These are phyloP conservation scores for Melopsittacus undulatus DNA, from an alignment of 2,797 vertebrate genomes.

Conservation along the genomic window DNA sequence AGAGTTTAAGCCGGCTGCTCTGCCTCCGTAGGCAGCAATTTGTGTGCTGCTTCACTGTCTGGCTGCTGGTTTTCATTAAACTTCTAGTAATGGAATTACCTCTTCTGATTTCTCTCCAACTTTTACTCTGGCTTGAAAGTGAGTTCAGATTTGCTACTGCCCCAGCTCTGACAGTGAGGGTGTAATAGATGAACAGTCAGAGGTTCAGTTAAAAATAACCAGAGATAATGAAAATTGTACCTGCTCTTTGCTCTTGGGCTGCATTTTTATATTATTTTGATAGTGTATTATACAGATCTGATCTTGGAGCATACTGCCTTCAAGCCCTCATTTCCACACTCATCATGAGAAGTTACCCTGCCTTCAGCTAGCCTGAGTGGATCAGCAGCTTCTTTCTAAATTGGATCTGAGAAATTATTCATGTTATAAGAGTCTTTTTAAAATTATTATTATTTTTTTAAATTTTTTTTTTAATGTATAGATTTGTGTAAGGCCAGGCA, in stretches of 20 bases:
- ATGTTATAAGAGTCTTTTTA: not conserved
- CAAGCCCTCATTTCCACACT: constrained; percentile 21
- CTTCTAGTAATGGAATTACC: constrained; percentile 19
- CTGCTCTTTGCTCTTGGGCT: constrained; percentile 17
- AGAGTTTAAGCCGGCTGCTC: not conserved
- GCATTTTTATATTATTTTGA: constrained; percentile 28
- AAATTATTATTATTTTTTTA: rapidly evolving
- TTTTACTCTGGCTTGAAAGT: constrained; percentile 7
- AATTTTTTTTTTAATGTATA: not conserved
- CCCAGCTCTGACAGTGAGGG: not conserved
- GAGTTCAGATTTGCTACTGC: not conserved
- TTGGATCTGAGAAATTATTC: not conserved
- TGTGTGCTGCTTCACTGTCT: not conserved
- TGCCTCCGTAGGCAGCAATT: not conserved
- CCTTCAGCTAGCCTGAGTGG: not conserved
- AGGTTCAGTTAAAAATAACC: not conserved
- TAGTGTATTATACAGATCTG: not conserved
- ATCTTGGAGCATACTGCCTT: not conserved
- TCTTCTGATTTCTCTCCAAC: constrained; percentile 23
- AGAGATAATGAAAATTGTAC: not conserved
- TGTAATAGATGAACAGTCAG: constrained; percentile 2
- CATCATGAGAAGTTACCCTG: constrained; percentile 8
- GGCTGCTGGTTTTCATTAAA: constrained; percentile 40
- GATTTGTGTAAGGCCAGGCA: not conserved
- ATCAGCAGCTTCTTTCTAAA: constrained; percentile 2